Base-by-base conservation (phyloP, 2,797 vertebrate species). In the Sebastiscus tertius region DNA sequence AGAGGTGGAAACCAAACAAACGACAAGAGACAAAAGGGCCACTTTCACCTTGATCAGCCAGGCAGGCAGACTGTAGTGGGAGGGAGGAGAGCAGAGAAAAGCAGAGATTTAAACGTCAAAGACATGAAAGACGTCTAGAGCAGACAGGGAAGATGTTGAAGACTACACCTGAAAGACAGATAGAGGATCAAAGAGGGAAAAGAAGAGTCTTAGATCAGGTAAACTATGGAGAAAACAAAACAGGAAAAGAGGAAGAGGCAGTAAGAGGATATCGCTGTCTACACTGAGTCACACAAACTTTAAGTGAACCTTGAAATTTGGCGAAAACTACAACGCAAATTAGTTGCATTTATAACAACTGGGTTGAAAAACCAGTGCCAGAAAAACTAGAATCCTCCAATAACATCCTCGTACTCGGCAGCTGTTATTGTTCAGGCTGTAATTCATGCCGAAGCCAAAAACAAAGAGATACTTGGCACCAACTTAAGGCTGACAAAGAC, bases 21-120 rank as follows among this genome's bases (percentile, higher is more conserved):
- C 84, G 52, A 61, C 70, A n/a, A 39, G 81, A 91, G 87, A 95
- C 94, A 96, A 95, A 93, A 90, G 91, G 63, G 59, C 54, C 90
- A 93, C 93, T 94, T 95, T 95, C 94, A 93, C 94, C 93, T 90
- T 93, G 91, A 94, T 94, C 91, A 89, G 80, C 70, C 79, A 70
- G 69, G 86, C 88, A 75, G 86, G 85, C 81, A 82, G 90, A 87
- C 87, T 88, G 75, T 77, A 70, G 31, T 39, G 75, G 24, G 87
- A 79, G 84, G 86, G 89, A 83, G 87, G 86, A 76, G 83, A 65
- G 79, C 42, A 67, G 71, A 83, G 85, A 72, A 72, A 82, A 86
- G 88, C 72, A 34, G 71, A 87, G 91, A 82, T 79, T 93, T 90
- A 88, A 49, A 76, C 56, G 80, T 91, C 87, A 93, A 91, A 93